phyloP scores from a whole-genome alignment of 2,888 invertebrate genomes.

The Graphium colonna region DNA sequence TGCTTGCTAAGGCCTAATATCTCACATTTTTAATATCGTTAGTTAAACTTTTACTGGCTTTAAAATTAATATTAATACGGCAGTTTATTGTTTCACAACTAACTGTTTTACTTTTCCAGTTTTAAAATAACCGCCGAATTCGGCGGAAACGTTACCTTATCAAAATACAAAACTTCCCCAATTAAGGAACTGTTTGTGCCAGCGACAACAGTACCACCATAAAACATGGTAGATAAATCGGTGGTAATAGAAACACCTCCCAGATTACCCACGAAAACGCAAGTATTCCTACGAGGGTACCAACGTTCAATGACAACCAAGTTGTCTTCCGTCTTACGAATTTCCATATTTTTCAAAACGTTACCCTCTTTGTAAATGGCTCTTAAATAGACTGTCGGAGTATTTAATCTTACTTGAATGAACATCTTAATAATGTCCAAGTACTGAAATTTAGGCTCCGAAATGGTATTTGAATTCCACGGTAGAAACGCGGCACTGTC shows the following conservation, averaged over 20 bases:
- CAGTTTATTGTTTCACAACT: too few relatives aligned
- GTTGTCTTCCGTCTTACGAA: conserved; percentile 82
- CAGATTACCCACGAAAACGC: conserved; percentile 87
- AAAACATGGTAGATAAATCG: conserved; percentile 87
- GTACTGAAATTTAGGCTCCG: conserved; percentile 72
- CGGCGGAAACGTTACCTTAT: conserved; percentile 63
- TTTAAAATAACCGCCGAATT: conserved; percentile 67
- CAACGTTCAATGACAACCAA: conserved; percentile 87
- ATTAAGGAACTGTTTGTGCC: conserved; percentile 59
- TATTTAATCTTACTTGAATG: conserved; percentile 78
- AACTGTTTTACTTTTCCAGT: conserved; percentile 56
- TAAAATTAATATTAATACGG: too few relatives aligned
- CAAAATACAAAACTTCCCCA: conserved; percentile 63
- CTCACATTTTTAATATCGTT: too few relatives aligned
- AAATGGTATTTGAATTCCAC: conserved; percentile 82
- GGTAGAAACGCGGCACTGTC: conserved; percentile 72
- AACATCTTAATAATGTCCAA: conserved; percentile 80
- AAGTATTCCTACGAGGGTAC: conserved; percentile 89
- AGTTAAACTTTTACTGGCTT: too few relatives aligned
- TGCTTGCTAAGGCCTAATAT: too few relatives aligned
- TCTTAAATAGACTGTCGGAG: conserved; percentile 87
- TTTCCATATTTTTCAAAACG: conserved; percentile 83
- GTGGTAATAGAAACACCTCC: conserved; percentile 80
- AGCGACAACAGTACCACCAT: conserved; percentile 82
- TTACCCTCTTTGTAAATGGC: conserved; percentile 83